Conservation (phyloP, 2,113 vertebrate genomes). For the Bubo bubo region DNA sequence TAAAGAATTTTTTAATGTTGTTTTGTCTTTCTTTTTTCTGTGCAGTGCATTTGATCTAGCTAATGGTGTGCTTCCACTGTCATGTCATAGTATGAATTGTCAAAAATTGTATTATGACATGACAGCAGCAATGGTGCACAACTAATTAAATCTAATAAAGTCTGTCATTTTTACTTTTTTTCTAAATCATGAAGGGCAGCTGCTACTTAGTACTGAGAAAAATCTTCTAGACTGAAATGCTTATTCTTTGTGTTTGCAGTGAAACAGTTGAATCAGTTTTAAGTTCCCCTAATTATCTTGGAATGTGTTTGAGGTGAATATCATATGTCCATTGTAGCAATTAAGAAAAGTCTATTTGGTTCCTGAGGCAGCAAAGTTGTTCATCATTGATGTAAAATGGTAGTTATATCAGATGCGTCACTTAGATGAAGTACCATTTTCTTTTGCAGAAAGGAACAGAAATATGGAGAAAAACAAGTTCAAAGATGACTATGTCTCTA, state of each 20-base stretch:
- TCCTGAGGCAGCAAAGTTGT: background rate
- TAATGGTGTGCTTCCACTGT: background rate
- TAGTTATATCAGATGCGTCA: background rate
- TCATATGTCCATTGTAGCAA: background rate
- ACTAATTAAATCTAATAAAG: constrained; percentile 22
- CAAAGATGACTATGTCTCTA: background rate
- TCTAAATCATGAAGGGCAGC: background rate
- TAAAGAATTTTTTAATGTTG: background rate
- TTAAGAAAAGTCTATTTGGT: background rate
- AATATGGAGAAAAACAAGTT: background rate
- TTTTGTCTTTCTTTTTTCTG: background rate
- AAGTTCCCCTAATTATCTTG: background rate
- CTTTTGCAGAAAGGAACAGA: background rate
- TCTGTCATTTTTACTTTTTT: background rate
- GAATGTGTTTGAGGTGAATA: background rate
- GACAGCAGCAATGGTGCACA: background rate
- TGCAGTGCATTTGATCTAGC: background rate
- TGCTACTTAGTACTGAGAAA: background rate
- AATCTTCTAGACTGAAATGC: background rate
- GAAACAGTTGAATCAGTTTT: background rate
- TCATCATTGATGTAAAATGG: background rate
- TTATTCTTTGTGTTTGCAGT: background rate
- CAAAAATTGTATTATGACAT: constrained; percentile 12
- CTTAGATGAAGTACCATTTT: background rate
- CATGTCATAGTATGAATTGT: background rate